These are phyloP conservation scores for Galleria mellonella DNA, from an alignment of 1,140 invertebrate species.

Conservation along the genomic window DNA sequence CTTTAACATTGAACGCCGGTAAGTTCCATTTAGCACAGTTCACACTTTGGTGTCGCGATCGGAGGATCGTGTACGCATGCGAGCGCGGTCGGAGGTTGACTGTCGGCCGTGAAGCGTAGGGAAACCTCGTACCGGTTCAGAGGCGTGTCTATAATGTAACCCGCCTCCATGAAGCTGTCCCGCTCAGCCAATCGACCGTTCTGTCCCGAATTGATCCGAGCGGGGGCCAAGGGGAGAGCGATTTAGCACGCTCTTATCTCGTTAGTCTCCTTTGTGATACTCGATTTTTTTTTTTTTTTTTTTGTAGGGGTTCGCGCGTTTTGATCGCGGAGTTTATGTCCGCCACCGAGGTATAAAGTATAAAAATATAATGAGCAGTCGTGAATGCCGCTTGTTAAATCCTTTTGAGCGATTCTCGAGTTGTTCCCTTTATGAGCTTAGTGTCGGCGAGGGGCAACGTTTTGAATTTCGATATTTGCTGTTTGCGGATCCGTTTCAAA, in stretches of 20 bases:
- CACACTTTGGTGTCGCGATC: slow-evolving; percentile 40
- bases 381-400: slow-evolving; percentile 71
- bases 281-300: slow-evolving; percentile 71
- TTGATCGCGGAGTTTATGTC: slow-evolving; percentile 69
- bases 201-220: slow-evolving; percentile 58
- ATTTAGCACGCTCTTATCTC: slow-evolving; percentile 74
- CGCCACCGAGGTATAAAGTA: slow-evolving; percentile 65
- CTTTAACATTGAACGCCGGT: slow-evolving; percentile 69
- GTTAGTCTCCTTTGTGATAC: slow-evolving; percentile 73
- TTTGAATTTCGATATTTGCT: slow-evolving; percentile 8
- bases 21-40: slow-evolving; percentile 69
- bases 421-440: slow-evolving; percentile 60
- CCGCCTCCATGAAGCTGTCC: slow-evolving; percentile 42
- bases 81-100: slow-evolving; percentile 63
- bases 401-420: slow-evolving; percentile 57
- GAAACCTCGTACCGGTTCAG: slow-evolving; percentile 22
- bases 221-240: slow-evolving; percentile 53
- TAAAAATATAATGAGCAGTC: slow-evolving; percentile 72
- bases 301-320: slow-evolving; percentile 71
- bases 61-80: slow-evolving; percentile 67
- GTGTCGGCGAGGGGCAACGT: slow-evolving; percentile 24
- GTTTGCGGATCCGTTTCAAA: slow-evolving; percentile 64
- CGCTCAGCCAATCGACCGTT: slow-evolving; percentile 64
- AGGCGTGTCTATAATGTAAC: slow-evolving; percentile 24
- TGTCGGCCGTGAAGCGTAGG: slow-evolving; percentile 37